A percentile compares a stretch with the other conserved stretches of the same genome.
Evolutionary conservation across 30 jellyfish, hydroid and myxozoan genomes (phyloP).

Genomic region (Pelagia noctiluca): DNA sequence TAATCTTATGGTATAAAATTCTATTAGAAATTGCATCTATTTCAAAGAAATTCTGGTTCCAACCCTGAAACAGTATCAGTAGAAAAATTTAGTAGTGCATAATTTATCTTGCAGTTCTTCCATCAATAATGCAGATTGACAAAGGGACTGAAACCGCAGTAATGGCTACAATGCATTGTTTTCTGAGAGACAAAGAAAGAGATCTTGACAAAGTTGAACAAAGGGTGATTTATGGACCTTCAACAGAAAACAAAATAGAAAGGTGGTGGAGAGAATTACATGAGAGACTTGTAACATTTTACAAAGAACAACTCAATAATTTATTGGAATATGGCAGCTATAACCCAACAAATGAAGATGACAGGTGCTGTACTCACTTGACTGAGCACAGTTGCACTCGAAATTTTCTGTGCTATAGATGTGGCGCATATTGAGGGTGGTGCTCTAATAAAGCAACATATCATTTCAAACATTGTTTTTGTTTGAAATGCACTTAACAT

Average conservation of each 20-base stretch:
- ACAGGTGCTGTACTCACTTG: background rate
- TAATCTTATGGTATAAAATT: too few species aligned
- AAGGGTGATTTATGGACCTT: slow-evolving; percentile 31
- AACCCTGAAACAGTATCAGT: background rate
- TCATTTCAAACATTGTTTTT: too few species aligned
- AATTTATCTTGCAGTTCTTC: slow-evolving; percentile 11
- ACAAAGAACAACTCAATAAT: slow-evolving; percentile 19
- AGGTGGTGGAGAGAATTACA: slow-evolving; percentile 56
- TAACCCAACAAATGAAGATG: background rate
- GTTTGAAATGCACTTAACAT: too few species aligned
- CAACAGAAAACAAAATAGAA: slow-evolving; percentile 47
- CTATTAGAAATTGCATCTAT: too few species aligned
- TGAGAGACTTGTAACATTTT: slow-evolving; percentile 20
- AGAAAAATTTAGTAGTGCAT: background rate
- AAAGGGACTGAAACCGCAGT: slow-evolving; percentile 25
- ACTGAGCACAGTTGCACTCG: too few species aligned
- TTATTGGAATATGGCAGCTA: slow-evolving; percentile 45
- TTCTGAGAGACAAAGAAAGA: slow-evolving; percentile 5
- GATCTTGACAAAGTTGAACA: background rate
- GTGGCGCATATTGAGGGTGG: too few species aligned
- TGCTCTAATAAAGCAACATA: too few species aligned
- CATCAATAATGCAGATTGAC: slow-evolving; percentile 36
- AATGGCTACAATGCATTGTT: slow-evolving; percentile 25
- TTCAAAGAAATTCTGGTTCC: background rate
- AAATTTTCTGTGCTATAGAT: too few species aligned